A percentile compares a stretch with the other conserved stretches of the same genome.
These are phyloP conservation scores for Eulemur coronatus DNA, from an alignment of 2,797 vertebrate species.

Conservation along the genomic window DNA sequence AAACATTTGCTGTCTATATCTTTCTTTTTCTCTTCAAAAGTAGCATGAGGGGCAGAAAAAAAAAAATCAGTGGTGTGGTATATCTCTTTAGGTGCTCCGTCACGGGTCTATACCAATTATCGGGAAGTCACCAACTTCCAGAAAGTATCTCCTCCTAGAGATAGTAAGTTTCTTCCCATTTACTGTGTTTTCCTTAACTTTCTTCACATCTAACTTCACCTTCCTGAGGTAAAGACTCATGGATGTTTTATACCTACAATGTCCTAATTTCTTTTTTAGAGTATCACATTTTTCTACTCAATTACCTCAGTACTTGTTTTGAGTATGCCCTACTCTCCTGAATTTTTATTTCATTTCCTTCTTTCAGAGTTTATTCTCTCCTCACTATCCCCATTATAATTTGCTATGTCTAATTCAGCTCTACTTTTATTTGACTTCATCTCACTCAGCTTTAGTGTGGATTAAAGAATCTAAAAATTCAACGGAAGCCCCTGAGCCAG, in stretches of 20 bases:
- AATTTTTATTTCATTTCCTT: background rate
- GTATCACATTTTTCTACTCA: background rate
- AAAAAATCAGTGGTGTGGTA: background rate
- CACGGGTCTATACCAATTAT: background rate
- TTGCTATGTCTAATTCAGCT: constrained; percentile 3
- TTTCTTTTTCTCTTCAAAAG: background rate
- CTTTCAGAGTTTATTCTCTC: background rate
- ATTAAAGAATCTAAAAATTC: background rate
- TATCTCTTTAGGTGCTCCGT: background rate
- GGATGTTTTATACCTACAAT: background rate
- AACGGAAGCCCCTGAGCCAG: background rate
- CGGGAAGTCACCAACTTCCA: background rate
- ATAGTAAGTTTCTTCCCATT: background rate
- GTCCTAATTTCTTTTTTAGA: background rate
- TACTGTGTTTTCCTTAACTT: background rate
- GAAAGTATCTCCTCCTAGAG: background rate
- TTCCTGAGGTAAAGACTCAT: background rate
- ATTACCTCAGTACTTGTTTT: background rate
- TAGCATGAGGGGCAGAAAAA: background rate
- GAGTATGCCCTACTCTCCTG: background rate
- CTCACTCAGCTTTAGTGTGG: background rate
- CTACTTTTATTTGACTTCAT: background rate
- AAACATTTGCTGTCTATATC: background rate
- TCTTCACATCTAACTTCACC: background rate
- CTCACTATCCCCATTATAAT: background rate